Percentiles rank a stretch among this genome's conserved stretches.
These are phyloP conservation scores for Neoscelio sp. DNA, from an alignment of 2,888 invertebrate species.

Conservation along the genomic window DNA sequence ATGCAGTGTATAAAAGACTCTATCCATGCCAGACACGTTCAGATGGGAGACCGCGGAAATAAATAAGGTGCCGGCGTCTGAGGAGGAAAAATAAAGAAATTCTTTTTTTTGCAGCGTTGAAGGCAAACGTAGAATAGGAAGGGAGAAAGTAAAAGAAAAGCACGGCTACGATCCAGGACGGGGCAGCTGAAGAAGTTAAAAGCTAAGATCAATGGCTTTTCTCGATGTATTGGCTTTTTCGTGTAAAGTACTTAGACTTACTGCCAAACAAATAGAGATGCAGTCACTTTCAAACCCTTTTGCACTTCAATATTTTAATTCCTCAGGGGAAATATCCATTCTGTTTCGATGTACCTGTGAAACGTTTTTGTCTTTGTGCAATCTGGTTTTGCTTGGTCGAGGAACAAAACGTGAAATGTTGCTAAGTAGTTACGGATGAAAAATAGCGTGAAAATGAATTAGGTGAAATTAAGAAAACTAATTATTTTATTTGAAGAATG, in stretches of 20 bases:
- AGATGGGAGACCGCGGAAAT: conserved; percentile 51
- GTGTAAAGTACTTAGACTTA: conserved; percentile 51
- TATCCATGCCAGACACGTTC: conserved; percentile 65
- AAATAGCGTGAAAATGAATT: too few species aligned
- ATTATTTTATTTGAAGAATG: too few species aligned
- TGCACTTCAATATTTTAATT: conserved; percentile 33
- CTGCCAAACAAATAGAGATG: conserved; percentile 48
- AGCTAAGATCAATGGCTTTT: conserved; percentile 64
- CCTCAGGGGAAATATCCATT: too few species aligned
- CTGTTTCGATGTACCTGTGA: too few species aligned
- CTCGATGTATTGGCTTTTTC: conserved; percentile 55
- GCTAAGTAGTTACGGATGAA: too few species aligned
- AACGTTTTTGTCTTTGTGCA: too few species aligned
- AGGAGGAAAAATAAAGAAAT: conserved; percentile 49
- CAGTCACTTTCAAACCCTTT: conserved; percentile 38
- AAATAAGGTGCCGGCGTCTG: conserved; percentile 53
- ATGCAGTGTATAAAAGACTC: conserved; percentile 20
- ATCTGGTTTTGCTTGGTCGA: not conserved
- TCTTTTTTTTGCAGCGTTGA: conserved; percentile 29
- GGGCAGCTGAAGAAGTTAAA: conserved; percentile 57
- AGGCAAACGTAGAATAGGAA: conserved; percentile 48
- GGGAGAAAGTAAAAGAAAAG: conserved; percentile 25
- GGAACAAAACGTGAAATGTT: too few species aligned
- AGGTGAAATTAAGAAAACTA: too few species aligned
- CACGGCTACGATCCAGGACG: conserved; percentile 47